Base-by-base conservation (phyloP, 2,113 vertebrate species). In the Tinamus guttatus region DNA sequence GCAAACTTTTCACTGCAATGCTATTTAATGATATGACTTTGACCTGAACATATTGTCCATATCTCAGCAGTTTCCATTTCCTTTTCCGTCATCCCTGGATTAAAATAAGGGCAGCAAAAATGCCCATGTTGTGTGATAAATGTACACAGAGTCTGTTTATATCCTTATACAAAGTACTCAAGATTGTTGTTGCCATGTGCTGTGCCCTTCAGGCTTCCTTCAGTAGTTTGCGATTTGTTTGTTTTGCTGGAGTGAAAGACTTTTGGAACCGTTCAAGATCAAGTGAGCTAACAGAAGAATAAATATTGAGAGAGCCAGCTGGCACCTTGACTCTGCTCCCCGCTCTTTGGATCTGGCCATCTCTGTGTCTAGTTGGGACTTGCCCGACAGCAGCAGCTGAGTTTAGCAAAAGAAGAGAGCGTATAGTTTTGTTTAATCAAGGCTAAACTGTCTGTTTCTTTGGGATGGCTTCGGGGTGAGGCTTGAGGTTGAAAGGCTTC, bases 361-460 rank as follows among this genome's bases (percentile, higher is more conserved):
- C n/a, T 3, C 32, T 25, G 43, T 67, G 77, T 51, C n/a, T 30
- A 62, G 68, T 65, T 4, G 38, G 76, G 83, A 75, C n/a, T 17
- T 92, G 88, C 73, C 90, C 0, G 0, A n/a, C 60, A 71, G 79
- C 86, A 92, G 77, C 24, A 75, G 58, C 34, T 4, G 5, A 64
- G 14, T 0, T 5, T 64, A 38, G 49, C 0, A 0, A 30, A 34
- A 70, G 79, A 25, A 2, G 64, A 2, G 19, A 13, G 79, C 62
- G 77, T 71, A 13, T 14, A 40, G 84, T 87, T 84, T 67, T 92
- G 89, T 93, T 95, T 97, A 81, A 65, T 17, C 89, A 91, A 45
- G 81, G 89, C 78, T 92, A 20, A 68, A 2, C 52, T 52, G 40
- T 90, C 78, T 62, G 49, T 89, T 13, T 40, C 89, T 86, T 67